Percentiles rank a stretch among this genome's conserved stretches.
phyloP scores from a whole-genome alignment of 37 sponge, comb jelly and placozoan genomes.

The Ianthella basta region DNA sequence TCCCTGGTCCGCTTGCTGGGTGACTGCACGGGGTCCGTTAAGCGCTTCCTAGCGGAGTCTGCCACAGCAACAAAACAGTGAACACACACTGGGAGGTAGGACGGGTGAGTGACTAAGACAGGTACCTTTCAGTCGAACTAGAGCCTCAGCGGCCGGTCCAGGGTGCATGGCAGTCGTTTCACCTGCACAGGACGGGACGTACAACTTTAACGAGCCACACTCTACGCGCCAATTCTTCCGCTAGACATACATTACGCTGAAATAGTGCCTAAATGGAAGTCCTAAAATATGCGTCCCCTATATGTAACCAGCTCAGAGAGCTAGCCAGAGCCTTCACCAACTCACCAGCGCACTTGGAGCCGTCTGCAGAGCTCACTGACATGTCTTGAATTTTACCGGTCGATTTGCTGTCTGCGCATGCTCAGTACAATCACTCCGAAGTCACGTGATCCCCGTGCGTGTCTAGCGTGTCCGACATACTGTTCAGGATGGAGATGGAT shows the following conservation, averaged over 20 bases:
- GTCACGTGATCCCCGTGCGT: neutral
- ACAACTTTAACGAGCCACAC: no score
- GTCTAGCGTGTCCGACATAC: neutral
- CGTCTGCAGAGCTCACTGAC: neutral
- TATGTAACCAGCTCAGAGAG: no score
- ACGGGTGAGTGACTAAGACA: neutral
- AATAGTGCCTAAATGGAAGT: no score
- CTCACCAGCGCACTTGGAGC: neutral
- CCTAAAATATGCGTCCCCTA: no score
- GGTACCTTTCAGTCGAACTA: constrained; percentile 65
- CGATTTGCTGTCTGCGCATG: constrained; percentile 55
- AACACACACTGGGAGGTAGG: neutral
- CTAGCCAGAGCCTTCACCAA: no score
- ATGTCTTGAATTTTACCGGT: constrained; percentile 39
- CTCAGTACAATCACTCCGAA: constrained; percentile 3
- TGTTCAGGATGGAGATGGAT: neutral
- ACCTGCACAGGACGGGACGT: neutral
- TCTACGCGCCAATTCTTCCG: no score
- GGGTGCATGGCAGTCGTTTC: neutral
- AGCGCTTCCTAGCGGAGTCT: constrained; percentile 46
- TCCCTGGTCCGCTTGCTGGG: constrained; percentile 1
- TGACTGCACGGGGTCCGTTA: neutral
- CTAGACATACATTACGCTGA: no score
- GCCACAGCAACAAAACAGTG: neutral
- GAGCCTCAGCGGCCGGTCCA: constrained; percentile 66